Conservation (phyloP, 2,797 vertebrate species). For the Sebastes umbrosus region DNA sequence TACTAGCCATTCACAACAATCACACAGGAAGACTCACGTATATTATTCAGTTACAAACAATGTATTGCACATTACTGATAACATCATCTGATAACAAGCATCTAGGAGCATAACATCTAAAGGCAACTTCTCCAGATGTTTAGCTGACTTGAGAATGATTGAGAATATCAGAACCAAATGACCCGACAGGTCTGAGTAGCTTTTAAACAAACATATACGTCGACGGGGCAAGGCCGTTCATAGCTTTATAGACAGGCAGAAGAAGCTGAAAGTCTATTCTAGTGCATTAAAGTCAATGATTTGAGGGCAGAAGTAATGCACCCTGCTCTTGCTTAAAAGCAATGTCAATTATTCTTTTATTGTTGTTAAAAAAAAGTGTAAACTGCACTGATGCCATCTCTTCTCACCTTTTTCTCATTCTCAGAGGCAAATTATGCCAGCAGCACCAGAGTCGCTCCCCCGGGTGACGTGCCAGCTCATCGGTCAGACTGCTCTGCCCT, state of each 20-base stretch:
- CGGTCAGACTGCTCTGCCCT: slow-evolving; percentile 87
- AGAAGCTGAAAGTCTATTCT: not conserved
- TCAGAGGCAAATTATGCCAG: slow-evolving; percentile 98
- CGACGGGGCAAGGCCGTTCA: rapidly evolving
- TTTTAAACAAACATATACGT: not conserved
- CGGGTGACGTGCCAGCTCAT: slow-evolving; percentile 93
- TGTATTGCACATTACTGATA: not conserved
- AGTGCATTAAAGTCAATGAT: not conserved
- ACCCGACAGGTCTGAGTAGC: not conserved
- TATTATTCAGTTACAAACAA: not conserved
- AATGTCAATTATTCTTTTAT: not conserved
- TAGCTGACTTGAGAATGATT: not conserved
- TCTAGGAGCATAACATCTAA: not conserved
- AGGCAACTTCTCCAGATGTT: not conserved
- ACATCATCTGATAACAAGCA: not conserved
- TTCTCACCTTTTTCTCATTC: slow-evolving; percentile 44
- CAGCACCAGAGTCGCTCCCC: slow-evolving; percentile 89
- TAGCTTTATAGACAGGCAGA: not conserved
- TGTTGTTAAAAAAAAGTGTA: not conserved
- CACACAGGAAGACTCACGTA: not conserved
- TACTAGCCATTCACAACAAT: not conserved
- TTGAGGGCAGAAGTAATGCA: not conserved
- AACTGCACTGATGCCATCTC: slow-evolving; percentile 3
- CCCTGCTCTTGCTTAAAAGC: not conserved
- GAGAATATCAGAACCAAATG: not conserved